phyloP scores from a whole-genome alignment of 2,113 vertebrate genomes.

The Muscicapa adusta region DNA sequence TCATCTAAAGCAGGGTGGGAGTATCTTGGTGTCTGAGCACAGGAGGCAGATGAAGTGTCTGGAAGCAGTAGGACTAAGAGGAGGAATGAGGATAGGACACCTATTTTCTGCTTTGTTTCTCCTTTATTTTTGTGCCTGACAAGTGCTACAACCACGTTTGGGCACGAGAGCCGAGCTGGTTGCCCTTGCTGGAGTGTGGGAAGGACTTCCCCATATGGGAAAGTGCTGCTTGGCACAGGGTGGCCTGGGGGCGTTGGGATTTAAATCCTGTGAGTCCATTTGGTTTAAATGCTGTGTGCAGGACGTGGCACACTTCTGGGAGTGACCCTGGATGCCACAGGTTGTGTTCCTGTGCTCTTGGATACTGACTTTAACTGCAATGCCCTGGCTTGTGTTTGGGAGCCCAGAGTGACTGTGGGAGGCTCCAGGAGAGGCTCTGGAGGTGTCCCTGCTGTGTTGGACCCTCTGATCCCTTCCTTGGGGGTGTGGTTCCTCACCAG shows the following conservation, averaged over 20 bases:
- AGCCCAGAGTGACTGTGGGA: fast-evolving
- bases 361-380: neutral
- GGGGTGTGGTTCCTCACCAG: neutral
- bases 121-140: neutral
- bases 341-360: neutral
- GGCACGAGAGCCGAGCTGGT: neutral
- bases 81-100: neutral
- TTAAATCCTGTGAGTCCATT: neutral
- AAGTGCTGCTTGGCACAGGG: neutral
- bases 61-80: neutral
- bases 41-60: neutral
- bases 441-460: fast-evolving
- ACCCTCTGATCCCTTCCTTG: neutral
- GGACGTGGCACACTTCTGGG: neutral
- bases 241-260: fast-evolving
- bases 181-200: neutral
- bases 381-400: neutral
- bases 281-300: neutral
- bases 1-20: neutral
- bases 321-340: neutral
- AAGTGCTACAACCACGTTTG: neutral
- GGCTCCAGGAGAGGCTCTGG: neutral
- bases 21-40: neutral
- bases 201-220: neutral
- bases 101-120: neutral